phyloP scores from a whole-genome alignment of 2,797 vertebrate species.

The Parauchenoglanis ngamensis region DNA sequence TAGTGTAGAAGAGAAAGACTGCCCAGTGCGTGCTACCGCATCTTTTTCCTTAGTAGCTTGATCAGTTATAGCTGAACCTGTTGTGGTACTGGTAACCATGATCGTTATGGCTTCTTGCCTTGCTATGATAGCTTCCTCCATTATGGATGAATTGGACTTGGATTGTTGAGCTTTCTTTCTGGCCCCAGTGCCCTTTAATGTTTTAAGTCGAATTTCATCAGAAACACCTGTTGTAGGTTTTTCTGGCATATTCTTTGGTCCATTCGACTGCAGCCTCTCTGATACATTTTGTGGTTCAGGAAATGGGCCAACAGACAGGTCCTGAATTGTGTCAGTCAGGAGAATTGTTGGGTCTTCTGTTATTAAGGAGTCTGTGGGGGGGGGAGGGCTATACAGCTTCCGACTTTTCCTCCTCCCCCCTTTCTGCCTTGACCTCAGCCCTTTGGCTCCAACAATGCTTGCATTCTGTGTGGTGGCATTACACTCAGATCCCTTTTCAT shows the following conservation, averaged over 20 bases:
- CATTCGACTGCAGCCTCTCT: conserved; percentile 42
- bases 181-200: conserved; percentile 53
- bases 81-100: conserved; percentile 26
- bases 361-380: conserved; percentile 34
- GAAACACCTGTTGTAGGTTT: conserved; percentile 48
- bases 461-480: conserved; percentile 29
- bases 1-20: background rate
- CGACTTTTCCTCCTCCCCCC: conserved; percentile 59
- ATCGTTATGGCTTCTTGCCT: conserved; percentile 52
- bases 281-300: background rate
- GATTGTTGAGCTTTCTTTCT: conserved; percentile 37
- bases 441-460: conserved; percentile 65
- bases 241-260: conserved; percentile 38
- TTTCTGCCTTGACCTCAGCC: conserved; percentile 56
- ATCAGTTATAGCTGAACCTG: background rate
- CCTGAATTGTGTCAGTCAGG: conserved; percentile 7
- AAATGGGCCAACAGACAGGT: background rate
- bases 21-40: conserved; percentile 30
- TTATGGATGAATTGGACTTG: background rate
- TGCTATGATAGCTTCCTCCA: conserved; percentile 33
- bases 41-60: conserved; percentile 11
- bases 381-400: conserved; percentile 52
- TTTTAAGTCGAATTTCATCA: conserved; percentile 39
- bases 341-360: conserved; percentile 37
- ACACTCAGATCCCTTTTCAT: conserved; percentile 54